These are phyloP conservation scores for Excalfactoria chinensis DNA, from an alignment of 2,113 vertebrate genomes.

Conservation along the genomic window DNA sequence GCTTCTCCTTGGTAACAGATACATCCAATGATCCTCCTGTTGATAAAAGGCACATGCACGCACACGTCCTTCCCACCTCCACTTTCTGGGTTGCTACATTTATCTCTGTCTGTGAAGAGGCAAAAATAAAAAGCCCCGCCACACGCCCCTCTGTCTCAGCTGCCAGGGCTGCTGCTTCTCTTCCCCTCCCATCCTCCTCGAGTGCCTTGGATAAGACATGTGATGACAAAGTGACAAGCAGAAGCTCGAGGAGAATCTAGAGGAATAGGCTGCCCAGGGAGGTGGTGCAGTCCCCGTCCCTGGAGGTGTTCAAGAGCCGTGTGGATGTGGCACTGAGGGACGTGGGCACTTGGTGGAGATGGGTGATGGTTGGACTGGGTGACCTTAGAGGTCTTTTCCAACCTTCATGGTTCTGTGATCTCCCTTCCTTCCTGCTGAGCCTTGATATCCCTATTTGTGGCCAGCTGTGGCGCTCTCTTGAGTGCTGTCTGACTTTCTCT, in stretches of 20 bases:
- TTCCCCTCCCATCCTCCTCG: no score
- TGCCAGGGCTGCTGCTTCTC: neutral
- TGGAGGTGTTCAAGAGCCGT: no score
- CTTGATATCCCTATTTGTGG: accelerated
- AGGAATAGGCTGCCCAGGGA: no score
- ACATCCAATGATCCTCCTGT: constrained; percentile 64
- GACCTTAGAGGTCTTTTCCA: no score
- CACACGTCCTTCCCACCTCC: constrained; percentile 62
- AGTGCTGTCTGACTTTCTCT: neutral
- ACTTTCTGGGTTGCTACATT: constrained; percentile 78
- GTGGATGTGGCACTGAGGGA: no score
- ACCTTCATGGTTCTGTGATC: neutral
- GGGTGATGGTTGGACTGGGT: no score
- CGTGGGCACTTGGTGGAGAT: no score
- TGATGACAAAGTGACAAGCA: neutral
- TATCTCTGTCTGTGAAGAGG: constrained; percentile 72
- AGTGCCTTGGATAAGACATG: neutral
- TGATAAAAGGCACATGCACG: constrained; percentile 71
- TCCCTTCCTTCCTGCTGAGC: neutral
- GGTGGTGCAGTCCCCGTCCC: no score
- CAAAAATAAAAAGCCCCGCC: constrained; percentile 27
- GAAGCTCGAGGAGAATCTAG: neutral
- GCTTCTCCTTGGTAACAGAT: constrained; percentile 72
- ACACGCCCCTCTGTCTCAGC: constrained; percentile 8
- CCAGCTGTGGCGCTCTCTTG: neutral